These are phyloP conservation scores for Acanthosepion esculentum DNA, from an alignment of 2,888 invertebrate species.

Conservation along the genomic window DNA sequence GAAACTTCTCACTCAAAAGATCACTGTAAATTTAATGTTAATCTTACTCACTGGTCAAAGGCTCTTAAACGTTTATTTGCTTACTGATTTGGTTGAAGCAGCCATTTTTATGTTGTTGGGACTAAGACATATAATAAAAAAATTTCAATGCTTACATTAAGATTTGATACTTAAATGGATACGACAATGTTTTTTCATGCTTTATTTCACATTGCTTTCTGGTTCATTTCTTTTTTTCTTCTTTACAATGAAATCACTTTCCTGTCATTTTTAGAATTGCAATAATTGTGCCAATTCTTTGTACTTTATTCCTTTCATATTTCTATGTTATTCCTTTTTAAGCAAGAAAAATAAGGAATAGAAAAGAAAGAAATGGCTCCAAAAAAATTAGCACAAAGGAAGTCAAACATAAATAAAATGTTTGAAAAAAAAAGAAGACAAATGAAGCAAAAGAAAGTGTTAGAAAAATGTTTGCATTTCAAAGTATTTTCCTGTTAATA, in stretches of 20 bases:
- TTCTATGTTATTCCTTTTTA: neutral
- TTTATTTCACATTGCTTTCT: neutral
- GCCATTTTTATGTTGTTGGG: neutral
- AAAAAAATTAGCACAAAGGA: too few relatives aligned
- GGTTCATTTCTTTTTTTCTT: conserved; percentile 1
- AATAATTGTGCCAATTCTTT: neutral
- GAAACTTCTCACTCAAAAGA: neutral
- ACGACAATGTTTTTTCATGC: neutral
- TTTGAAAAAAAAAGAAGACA: neutral
- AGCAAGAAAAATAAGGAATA: neutral
- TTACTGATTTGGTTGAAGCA: neutral
- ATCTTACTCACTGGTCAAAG: neutral
- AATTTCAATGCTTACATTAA: conserved; percentile 21
- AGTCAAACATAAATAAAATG: too few relatives aligned
- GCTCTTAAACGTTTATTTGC: neutral
- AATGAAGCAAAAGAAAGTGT: neutral
- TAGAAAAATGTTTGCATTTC: neutral
- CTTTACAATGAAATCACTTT: neutral
- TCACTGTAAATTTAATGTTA: conserved; percentile 20
- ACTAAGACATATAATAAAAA: neutral
- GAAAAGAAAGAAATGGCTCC: neutral
- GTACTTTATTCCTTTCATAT: neutral
- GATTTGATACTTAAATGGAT: conserved; percentile 12
- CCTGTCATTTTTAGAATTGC: neutral
- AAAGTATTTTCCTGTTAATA: neutral